Conservation (phyloP, 2,113 vertebrate genomes). For the Fukomys damarensis region DNA sequence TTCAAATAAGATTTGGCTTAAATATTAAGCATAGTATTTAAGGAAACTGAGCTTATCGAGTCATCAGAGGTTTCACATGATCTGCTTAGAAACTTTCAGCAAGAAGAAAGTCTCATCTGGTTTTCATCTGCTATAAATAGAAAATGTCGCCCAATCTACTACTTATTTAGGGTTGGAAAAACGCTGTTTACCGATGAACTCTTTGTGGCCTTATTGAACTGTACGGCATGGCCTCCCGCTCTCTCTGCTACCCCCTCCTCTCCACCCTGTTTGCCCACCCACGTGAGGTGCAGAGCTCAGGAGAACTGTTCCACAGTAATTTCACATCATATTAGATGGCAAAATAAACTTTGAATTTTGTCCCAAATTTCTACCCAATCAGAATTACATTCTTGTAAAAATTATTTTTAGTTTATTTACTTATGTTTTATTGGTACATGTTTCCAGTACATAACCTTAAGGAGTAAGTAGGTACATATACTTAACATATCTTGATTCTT, state of each 20-base stretch:
- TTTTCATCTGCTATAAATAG: conserved; percentile 69
- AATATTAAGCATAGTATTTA: conserved; percentile 58
- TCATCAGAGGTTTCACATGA: conserved; percentile 12
- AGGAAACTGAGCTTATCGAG: conserved; percentile 46
- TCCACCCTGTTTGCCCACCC: not conserved
- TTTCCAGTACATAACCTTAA: not conserved
- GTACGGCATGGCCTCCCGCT: not conserved
- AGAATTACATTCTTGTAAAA: conserved; percentile 19
- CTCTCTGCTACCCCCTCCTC: not conserved
- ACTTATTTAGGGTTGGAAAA: conserved; percentile 53
- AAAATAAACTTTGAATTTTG: conserved; percentile 52
- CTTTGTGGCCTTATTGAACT: not conserved
- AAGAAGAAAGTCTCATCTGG: conserved; percentile 54
- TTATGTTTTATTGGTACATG: not conserved
- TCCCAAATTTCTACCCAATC: not conserved
- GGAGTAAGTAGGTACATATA: no score
- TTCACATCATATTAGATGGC: not conserved
- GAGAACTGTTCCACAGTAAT: conserved; percentile 43
- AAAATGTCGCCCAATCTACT: conserved; percentile 53
- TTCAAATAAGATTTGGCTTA: conserved; percentile 58
- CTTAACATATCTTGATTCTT: not conserved
- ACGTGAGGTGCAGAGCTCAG: not conserved
- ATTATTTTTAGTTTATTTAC: not conserved
- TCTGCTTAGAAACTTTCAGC: not conserved
- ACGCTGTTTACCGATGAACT: conserved; percentile 24